Percentiles rank a stretch among this genome's conserved stretches.
phyloP scores from a whole-genome alignment of 2,113 vertebrate species.

The Thymallus thymallus region DNA sequence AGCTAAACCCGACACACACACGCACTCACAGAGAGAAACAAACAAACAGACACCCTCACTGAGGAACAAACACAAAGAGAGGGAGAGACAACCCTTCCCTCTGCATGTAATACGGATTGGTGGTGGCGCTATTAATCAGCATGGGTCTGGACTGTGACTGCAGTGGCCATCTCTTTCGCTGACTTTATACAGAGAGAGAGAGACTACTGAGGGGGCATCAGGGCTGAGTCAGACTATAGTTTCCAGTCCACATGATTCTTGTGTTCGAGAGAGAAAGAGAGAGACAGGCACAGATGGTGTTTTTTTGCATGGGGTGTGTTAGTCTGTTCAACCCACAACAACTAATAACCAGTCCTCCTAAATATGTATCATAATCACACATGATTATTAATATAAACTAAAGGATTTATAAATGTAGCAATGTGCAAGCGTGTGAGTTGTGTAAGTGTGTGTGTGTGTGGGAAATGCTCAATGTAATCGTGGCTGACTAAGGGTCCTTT shows the following conservation, averaged over 20 bases:
- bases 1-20: not conserved
- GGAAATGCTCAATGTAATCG: not conserved
- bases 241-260: not conserved
- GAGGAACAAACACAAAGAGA: not conserved
- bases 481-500: not conserved
- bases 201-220: not conserved
- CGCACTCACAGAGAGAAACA: not conserved
- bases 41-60: too few species aligned
- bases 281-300: conserved; percentile 16
- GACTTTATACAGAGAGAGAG: not conserved
- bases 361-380: not conserved
- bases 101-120: conserved; percentile 18
- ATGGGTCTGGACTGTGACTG: conserved; percentile 6
- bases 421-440: not conserved
- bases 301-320: not conserved
- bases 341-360: not conserved
- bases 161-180: not conserved
- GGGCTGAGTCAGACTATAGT: not conserved
- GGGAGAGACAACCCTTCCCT: not conserved
- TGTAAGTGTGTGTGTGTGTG: not conserved
- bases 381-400: not conserved
- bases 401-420: not conserved
- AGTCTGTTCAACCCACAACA: not conserved
- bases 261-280: not conserved
- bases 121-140: conserved; percentile 14